Percentiles rank a stretch among this genome's conserved stretches.
Conservation (phyloP, 2,797 vertebrate genomes). For the Danio tinwini region DNA sequence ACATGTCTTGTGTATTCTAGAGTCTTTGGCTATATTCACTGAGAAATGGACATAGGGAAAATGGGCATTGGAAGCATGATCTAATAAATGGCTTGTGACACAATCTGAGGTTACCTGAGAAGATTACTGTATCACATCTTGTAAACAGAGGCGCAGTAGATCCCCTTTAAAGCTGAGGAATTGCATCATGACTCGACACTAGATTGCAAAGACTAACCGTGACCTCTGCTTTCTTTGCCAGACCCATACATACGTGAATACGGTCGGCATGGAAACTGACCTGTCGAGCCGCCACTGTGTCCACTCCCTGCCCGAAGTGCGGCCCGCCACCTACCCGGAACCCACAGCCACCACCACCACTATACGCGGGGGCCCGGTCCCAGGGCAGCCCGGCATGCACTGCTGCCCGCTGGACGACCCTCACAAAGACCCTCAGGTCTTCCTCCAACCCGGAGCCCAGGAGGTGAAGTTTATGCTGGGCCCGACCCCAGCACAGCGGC, state of each 20-base stretch:
- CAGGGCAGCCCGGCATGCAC: slow-evolving; percentile 76
- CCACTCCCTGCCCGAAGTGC: slow-evolving; percentile 90
- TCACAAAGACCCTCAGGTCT: slow-evolving; percentile 89
- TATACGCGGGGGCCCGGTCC: slow-evolving; percentile 71
- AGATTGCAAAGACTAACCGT: background rate
- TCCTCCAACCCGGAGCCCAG: slow-evolving; percentile 87
- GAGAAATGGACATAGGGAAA: too few relatives aligned
- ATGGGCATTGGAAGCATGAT: too few relatives aligned
- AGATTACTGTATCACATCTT: too few relatives aligned
- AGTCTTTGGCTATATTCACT: too few relatives aligned
- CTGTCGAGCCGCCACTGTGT: slow-evolving; percentile 88
- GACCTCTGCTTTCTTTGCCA: slow-evolving; percentile 61
- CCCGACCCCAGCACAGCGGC: slow-evolving; percentile 84
- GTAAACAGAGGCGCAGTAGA: too few relatives aligned
- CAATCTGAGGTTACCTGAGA: too few relatives aligned
- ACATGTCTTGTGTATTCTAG: too few relatives aligned
- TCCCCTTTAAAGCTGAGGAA: too few relatives aligned
- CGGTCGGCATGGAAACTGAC: slow-evolving; percentile 89
- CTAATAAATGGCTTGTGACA: too few relatives aligned
- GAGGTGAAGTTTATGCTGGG: slow-evolving; percentile 96
- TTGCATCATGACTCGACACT: background rate
- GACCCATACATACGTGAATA: slow-evolving; percentile 99
- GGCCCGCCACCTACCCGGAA: slow-evolving; percentile 82
- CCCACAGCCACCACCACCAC: slow-evolving; percentile 78
- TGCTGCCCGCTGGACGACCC: slow-evolving; percentile 85